Evolutionary conservation across 2,797 vertebrate genomes (phyloP), one percentile per base, ranked within the genome.

Genomic region (Epinephelus malabaricus): DNA sequence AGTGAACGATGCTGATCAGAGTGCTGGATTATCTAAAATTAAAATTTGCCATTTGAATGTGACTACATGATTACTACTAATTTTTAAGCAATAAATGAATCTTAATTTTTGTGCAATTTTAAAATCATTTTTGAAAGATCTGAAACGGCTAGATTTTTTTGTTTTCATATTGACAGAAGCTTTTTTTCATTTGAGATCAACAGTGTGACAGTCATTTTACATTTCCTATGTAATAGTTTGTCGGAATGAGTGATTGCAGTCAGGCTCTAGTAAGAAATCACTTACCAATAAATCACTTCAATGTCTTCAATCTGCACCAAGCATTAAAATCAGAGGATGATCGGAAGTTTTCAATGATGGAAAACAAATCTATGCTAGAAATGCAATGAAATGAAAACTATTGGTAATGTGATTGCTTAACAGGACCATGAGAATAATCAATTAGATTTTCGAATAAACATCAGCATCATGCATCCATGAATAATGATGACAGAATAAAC

Each of bases 201-300:
- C 6, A 30, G 7, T n/a, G 45, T 75, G 62, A 59, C 63, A 67
- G 18, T n/a, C 45, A 13, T 45, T 17, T 73, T 51, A 38, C 49
- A 69, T 58, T 23, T 6, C 49, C 21, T 30, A 4, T 23, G 27
- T 25, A 45, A 40, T 1, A 1, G 27, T 40, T 60, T 51, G 53
- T 71, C 27, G 9, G 2, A 23, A n/a, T 38, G 5, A 5, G 45
- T 51, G 34, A 43, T 2, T 58, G 58, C 30, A 46, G 11, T 14
- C 49, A 30, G 25, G 12, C 10, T 46, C 11, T 12, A 10, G n/a
- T 13, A 67, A 46, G 10, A 45, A 71, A 74, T 51, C 46, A 51
- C 2, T 34, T 45, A 47, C 19, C 19, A 69, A 23, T 69, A 25
- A 78, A 59, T 66, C 40, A 49, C 67, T 27, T 25, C 5, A 5